phyloP scores from a whole-genome alignment of 2,888 invertebrate species.

The Pseudococcus jackbeardsleyi region DNA sequence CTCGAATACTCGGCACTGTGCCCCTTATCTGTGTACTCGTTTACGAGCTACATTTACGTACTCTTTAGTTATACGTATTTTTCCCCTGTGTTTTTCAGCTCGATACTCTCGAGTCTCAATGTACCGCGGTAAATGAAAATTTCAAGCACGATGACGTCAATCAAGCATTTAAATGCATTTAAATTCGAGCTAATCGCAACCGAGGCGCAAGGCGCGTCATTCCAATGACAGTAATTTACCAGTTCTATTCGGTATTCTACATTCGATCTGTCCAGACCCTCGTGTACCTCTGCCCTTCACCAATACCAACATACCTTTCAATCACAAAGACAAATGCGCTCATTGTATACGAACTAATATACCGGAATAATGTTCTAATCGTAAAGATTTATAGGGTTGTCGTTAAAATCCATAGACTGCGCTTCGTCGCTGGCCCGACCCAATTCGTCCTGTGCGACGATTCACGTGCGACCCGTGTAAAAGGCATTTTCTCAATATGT shows the following conservation, averaged over 20 bases:
- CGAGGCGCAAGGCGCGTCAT: neutral
- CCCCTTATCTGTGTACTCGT: neutral
- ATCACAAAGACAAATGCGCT: slow-evolving; percentile 46
- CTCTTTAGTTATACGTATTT: neutral
- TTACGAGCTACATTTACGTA: slow-evolving; percentile 7
- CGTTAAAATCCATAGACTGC: neutral
- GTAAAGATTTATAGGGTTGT: slow-evolving; percentile 51
- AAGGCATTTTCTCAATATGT: neutral
- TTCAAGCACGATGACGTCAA: slow-evolving; percentile 21
- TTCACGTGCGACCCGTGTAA: neutral
- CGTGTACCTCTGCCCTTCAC: neutral
- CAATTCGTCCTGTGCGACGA: neutral
- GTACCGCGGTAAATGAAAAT: neutral
- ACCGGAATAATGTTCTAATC: slow-evolving; percentile 53
- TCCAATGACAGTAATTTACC: slow-evolving; percentile 33
- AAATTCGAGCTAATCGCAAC: slow-evolving; percentile 16
- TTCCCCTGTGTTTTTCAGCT: neutral
- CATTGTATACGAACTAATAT: slow-evolving; percentile 50
- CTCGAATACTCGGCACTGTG: neutral
- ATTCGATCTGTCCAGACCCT: neutral
- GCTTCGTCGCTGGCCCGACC: neutral
- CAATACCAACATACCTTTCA: slow-evolving; percentile 5
- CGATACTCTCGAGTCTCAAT: neutral
- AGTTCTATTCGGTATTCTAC: neutral
- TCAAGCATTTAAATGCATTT: slow-evolving; percentile 44